Percentiles rank a stretch among this genome's conserved stretches.
phyloP scores from a whole-genome alignment of 2,113 vertebrate species.

The Periophthalmus modestus region DNA sequence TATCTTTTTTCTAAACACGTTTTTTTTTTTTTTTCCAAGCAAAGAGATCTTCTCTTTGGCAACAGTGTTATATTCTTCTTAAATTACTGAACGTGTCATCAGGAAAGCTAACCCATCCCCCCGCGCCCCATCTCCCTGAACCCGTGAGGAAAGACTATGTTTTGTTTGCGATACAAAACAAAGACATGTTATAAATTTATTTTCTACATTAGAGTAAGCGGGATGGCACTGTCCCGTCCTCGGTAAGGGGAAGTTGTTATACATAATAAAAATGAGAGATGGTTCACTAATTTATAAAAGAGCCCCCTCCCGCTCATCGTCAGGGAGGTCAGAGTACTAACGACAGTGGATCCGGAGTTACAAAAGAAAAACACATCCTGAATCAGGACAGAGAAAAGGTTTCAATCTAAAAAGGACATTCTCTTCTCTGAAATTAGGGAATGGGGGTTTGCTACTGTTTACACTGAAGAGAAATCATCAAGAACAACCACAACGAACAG shows the following conservation, averaged over 20 bases:
- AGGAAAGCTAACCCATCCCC: slow-evolving; percentile 88
- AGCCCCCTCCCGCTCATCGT: slow-evolving; percentile 75
- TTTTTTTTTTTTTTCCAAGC: slow-evolving; percentile 91
- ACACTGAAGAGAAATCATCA: slow-evolving; percentile 96
- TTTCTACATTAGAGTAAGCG: slow-evolving; percentile 76
- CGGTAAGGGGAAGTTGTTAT: slow-evolving; percentile 84
- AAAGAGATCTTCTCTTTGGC: slow-evolving; percentile 99
- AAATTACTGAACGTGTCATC: slow-evolving; percentile 98
- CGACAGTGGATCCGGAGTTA: slow-evolving; percentile 85
- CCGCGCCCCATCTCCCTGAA: slow-evolving; percentile 89
- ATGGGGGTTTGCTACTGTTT: slow-evolving; percentile 90
- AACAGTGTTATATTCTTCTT: slow-evolving; percentile 94
- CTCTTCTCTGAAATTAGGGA: slow-evolving; percentile 79
- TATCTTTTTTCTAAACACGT: slow-evolving; percentile 95
- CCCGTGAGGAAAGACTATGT: slow-evolving; percentile 91
- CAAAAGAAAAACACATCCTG: slow-evolving; percentile 80
- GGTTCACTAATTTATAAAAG: slow-evolving; percentile 82
- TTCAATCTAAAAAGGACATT: slow-evolving; percentile 80
- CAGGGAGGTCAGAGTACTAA: slow-evolving; percentile 78
- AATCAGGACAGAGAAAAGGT: slow-evolving; percentile 79
- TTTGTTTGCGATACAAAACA: slow-evolving; percentile 99
- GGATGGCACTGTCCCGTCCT: slow-evolving; percentile 85
- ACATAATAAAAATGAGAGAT: slow-evolving; percentile 86
- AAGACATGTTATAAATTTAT: slow-evolving; percentile 83
- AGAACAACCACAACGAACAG: slow-evolving; percentile 82